Percentiles rank a stretch among this genome's conserved stretches.
Evolutionary conservation across 2,113 vertebrate genomes (phyloP).

Genomic region (Heptranchias perlo): DNA sequence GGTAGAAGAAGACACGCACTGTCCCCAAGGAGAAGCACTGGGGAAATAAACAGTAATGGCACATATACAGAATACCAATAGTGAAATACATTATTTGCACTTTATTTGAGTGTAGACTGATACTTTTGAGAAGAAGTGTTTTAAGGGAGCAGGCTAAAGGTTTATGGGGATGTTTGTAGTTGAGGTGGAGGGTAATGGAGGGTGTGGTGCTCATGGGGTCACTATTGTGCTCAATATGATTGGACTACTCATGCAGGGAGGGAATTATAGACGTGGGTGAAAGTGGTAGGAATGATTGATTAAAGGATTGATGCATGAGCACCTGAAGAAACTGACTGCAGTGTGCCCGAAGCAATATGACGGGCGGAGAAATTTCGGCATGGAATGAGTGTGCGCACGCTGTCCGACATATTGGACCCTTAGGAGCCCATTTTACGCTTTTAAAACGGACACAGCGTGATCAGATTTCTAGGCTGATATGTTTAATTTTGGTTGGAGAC

Average conservation of each 20-base stretch:
- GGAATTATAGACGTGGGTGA: background rate
- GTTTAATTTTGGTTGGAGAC: background rate
- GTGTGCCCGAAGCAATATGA: background rate
- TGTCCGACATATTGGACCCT: too few species aligned
- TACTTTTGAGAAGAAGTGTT: background rate
- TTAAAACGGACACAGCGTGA: background rate
- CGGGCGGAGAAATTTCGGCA: too few species aligned
- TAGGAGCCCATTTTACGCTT: too few species aligned
- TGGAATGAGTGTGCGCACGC: too few species aligned
- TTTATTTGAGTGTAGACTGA: background rate
- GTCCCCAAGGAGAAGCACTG: background rate
- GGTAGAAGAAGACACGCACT: background rate
- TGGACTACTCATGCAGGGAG: background rate
- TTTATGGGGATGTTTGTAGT: background rate
- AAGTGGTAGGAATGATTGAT: background rate
- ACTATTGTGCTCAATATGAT: background rate
- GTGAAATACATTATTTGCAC: background rate
- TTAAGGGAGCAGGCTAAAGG: background rate
- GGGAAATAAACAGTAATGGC: background rate
- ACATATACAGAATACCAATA: background rate
- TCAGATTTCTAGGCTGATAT: background rate
- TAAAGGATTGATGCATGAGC: background rate
- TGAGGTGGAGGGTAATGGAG: background rate
- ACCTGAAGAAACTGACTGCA: background rate
- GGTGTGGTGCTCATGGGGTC: background rate